Evolutionary conservation across 2,113 vertebrate genomes (phyloP).

Genomic region (Phoenicopterus ruber): DNA sequence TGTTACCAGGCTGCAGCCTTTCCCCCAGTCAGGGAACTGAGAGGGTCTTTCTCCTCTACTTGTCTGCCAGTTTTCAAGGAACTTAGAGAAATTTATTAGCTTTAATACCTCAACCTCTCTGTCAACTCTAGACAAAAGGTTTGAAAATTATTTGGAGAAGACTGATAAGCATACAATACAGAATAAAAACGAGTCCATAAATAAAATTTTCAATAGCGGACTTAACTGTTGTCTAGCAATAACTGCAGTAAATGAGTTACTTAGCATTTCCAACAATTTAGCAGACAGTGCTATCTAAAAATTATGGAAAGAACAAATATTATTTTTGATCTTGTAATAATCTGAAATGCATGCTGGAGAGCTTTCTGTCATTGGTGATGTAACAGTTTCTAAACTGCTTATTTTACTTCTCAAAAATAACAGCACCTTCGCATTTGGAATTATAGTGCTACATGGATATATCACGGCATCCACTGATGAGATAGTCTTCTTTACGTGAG

Average conservation of each 20-base stretch:
- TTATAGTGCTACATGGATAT: neutral
- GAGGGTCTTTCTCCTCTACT: neutral
- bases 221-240: neutral
- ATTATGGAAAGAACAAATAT: neutral
- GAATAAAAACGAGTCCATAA: neutral
- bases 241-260: neutral
- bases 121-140: neutral
- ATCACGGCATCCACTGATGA: neutral
- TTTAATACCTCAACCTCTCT: neutral
- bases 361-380: neutral
- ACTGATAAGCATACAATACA: neutral
- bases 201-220: neutral
- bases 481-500: neutral
- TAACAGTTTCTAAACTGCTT: neutral
- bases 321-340: neutral
- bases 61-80: neutral
- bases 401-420: neutral
- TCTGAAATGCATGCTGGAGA: neutral
- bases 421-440: neutral
- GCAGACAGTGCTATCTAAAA: neutral
- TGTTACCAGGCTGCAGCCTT: neutral
- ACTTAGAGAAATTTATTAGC: neutral
- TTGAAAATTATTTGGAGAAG: neutral
- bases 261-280: neutral
- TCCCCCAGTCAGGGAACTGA: neutral